A percentile compares a stretch with the other conserved stretches of the same genome.
Evolutionary conservation across 2,888 invertebrate genomes (phyloP).

Genomic region (Norana najaformis): DNA sequence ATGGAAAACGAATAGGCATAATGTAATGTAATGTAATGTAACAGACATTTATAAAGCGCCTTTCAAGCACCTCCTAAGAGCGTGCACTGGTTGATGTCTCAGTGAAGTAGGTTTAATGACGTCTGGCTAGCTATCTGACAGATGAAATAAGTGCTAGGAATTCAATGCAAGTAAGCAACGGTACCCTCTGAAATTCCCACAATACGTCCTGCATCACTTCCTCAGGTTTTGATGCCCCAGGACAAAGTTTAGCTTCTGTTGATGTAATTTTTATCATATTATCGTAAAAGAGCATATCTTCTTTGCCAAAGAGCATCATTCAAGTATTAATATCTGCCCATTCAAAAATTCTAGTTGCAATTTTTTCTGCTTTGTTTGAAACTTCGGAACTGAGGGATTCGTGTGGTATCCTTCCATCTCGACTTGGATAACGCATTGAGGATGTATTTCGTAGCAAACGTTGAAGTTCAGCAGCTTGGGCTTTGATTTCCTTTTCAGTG

Average conservation of each 20-base stretch:
- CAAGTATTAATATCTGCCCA: neutral
- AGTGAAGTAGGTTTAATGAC: neutral
- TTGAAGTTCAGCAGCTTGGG: neutral
- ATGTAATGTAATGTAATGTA: too few relatives aligned
- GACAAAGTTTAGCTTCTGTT: too few relatives aligned
- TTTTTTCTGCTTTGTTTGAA: neutral
- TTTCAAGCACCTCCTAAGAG: too few relatives aligned
- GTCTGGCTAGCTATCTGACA: neutral
- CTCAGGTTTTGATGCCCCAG: neutral
- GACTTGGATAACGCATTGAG: neutral
- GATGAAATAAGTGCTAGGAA: neutral
- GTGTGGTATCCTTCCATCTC: neutral
- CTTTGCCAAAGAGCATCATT: neutral
- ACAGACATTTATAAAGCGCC: too few relatives aligned
- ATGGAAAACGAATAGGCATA: neutral
- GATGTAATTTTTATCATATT: too few relatives aligned
- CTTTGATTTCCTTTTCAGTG: neutral
- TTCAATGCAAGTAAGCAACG: neutral
- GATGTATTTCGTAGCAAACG: neutral
- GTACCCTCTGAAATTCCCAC: neutral
- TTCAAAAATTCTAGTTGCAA: neutral
- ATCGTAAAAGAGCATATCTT: too few relatives aligned
- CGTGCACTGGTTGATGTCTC: neutral
- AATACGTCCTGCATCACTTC: neutral
- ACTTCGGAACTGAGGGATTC: neutral